Percentiles rank a stretch among this genome's conserved stretches.
Evolutionary conservation across 2,113 vertebrate species (phyloP).

Genomic region (Herpetotheres cachinnans): DNA sequence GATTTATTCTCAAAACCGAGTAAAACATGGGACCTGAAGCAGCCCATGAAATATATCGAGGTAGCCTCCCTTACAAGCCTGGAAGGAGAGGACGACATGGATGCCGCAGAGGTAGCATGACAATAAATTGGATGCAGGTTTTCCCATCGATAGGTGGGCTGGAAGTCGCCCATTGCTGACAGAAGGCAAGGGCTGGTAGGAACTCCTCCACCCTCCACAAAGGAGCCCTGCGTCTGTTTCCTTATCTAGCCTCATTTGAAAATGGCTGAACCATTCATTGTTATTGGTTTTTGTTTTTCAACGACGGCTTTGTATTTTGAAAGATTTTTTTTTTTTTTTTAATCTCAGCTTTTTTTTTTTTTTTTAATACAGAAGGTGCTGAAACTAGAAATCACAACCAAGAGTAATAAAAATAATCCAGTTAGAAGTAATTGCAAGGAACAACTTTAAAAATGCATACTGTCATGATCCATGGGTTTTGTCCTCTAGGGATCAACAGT

Average conservation of each 20-base stretch:
- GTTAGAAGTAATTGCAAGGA: background rate
- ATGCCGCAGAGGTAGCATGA: background rate
- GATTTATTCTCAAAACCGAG: background rate
- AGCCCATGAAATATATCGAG: background rate
- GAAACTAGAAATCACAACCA: background rate
- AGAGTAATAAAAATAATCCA: background rate
- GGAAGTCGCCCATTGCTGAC: background rate
- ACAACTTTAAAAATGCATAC: background rate
- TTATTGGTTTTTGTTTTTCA: background rate
- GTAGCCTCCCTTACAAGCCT: background rate
- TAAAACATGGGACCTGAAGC: background rate
- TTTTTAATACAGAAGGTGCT: background rate
- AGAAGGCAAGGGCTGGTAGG: background rate
- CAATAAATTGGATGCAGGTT: background rate
- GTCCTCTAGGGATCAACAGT: background rate
- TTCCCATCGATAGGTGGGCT: background rate
- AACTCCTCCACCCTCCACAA: background rate
- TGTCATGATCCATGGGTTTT: background rate
- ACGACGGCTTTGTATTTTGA: background rate
- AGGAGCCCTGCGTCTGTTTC: background rate
- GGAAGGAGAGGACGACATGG: background rate
- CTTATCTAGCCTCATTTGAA: background rate
- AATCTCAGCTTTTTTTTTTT: background rate
- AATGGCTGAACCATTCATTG: background rate
- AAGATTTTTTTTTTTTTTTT: background rate